Conservation (phyloP, 2,797 vertebrate genomes). For the Calcarius lapponicus region DNA sequence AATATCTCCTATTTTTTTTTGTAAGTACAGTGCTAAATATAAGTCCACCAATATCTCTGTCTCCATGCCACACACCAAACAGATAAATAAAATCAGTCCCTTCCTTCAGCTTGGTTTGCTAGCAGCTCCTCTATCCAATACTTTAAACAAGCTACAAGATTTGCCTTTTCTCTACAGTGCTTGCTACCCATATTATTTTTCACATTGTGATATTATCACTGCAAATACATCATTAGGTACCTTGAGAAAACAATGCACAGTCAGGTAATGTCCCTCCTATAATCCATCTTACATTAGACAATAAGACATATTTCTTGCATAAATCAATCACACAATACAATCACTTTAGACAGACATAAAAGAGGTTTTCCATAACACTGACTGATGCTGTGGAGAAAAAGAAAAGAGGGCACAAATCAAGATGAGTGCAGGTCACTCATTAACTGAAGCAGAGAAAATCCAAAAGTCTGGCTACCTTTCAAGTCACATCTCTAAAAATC, state of each 20-base stretch:
- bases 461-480: background rate
- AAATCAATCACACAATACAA: background rate
- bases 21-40: background rate
- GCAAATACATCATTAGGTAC: background rate
- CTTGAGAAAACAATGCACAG: background rate
- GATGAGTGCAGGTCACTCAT: background rate
- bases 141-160: background rate
- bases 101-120: background rate
- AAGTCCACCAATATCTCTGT: background rate
- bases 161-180: background rate
- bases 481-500: background rate
- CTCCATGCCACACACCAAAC: background rate
- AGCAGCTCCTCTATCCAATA: background rate
- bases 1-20: background rate
- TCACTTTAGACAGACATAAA: background rate
- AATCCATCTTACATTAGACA: background rate
- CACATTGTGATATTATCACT: background rate
- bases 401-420: background rate
- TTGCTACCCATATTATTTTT: background rate
- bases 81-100: background rate
- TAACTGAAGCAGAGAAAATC: background rate
- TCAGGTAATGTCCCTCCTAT: background rate
- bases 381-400: background rate
- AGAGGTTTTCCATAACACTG: background rate
- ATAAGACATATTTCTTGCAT: background rate